These are phyloP conservation scores for Heliconius congener DNA, from an alignment of 1,140 invertebrate species.

Conservation along the genomic window DNA sequence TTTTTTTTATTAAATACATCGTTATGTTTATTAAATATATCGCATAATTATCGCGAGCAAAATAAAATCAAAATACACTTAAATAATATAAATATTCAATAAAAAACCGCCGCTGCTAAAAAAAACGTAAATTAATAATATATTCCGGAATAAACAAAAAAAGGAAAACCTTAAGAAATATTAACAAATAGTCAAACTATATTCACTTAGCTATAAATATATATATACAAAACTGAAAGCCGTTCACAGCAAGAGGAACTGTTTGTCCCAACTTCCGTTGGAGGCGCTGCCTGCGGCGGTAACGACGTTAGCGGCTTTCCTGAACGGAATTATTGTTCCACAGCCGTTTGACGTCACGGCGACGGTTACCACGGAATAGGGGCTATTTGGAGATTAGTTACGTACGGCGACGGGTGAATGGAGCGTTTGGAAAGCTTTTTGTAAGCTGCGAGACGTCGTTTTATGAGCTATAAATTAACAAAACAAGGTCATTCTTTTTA, in stretches of 20 bases:
- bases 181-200: not conserved
- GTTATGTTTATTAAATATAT: too few species aligned
- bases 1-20: too few species aligned
- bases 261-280: slow-evolving; percentile 30
- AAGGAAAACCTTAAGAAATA: not conserved
- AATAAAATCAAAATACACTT: too few species aligned
- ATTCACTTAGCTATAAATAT: not conserved
- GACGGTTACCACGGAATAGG: slow-evolving; percentile 1
- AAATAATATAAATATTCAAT: too few species aligned
- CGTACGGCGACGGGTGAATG: not conserved
- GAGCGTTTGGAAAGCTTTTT: not conserved
- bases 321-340: slow-evolving; percentile 27
- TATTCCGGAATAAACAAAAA: not conserved
- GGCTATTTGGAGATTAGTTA: slow-evolving; percentile 19
- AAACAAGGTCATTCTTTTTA: not conserved
- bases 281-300: slow-evolving; percentile 22
- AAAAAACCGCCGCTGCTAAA: too few species aligned
- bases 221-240: not conserved
- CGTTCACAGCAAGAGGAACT: slow-evolving; percentile 23
- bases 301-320: slow-evolving; percentile 32
- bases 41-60: too few species aligned
- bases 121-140: too few species aligned
- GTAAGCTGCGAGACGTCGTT: not conserved
- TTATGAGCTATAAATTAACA: not conserved
- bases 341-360: slow-evolving; percentile 16